phyloP scores from a whole-genome alignment of 2,113 vertebrate genomes.

The Anguilla rostrata region DNA sequence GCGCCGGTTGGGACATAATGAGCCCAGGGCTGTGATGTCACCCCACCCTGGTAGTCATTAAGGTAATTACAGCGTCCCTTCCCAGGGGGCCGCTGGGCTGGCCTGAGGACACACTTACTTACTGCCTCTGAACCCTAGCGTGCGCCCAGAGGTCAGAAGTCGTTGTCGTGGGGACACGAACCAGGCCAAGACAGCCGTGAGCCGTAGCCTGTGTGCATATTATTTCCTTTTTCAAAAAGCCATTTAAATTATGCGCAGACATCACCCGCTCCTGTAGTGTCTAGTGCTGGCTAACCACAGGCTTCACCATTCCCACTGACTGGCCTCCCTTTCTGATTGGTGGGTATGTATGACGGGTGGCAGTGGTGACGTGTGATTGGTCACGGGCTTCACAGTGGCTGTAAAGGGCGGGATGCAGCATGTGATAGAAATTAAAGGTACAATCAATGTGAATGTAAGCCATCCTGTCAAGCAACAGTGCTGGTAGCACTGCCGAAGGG shows the following conservation, averaged over 20 bases:
- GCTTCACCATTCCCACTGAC: background rate
- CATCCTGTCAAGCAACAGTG: background rate
- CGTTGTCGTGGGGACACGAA: background rate
- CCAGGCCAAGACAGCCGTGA: background rate
- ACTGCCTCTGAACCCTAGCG: background rate
- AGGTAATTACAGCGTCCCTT: background rate
- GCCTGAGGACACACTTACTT: background rate
- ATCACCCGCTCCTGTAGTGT: background rate
- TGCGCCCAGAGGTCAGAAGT: background rate
- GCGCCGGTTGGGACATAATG: conserved; percentile 36
- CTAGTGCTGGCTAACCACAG: background rate
- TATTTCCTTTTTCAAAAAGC: background rate
- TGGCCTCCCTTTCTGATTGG: background rate
- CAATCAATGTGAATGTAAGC: background rate
- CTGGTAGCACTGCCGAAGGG: background rate
- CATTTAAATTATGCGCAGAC: background rate
- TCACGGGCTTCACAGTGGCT: background rate
- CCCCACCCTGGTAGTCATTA: conserved; percentile 21
- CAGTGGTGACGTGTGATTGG: background rate
- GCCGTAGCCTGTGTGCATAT: background rate
- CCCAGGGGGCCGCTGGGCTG: background rate
- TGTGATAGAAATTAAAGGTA: background rate
- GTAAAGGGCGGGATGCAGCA: background rate
- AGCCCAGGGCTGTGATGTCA: conserved; percentile 28
- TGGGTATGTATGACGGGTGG: background rate